These are phyloP conservation scores for Sciaenops ocellatus DNA, from an alignment of 2,797 vertebrate genomes.

Conservation along the genomic window DNA sequence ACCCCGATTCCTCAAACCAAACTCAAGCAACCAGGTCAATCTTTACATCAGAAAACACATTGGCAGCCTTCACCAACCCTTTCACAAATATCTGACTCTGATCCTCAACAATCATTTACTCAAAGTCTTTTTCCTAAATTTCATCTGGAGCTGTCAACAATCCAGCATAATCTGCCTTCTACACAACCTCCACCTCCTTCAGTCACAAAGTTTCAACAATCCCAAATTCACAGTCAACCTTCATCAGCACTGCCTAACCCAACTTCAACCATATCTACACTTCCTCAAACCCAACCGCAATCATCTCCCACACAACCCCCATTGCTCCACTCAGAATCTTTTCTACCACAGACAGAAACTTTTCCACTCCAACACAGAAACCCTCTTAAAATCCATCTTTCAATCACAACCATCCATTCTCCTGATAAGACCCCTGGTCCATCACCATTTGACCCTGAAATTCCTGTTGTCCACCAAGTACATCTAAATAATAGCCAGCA, in stretches of 20 bases:
- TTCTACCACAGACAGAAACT: constrained; percentile 24
- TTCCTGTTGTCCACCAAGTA: constrained; percentile 30
- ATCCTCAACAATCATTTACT: constrained; percentile 20
- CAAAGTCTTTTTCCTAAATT: constrained; percentile 50
- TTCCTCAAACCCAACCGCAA: constrained; percentile 27
- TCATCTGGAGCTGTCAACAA: constrained; percentile 35
- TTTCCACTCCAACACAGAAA: constrained; percentile 20
- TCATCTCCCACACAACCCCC: constrained; percentile 33
- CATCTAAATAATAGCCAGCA: constrained; percentile 63
- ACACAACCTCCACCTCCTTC: constrained; percentile 11
- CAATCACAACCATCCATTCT: constrained; percentile 25
- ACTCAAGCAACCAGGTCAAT: not conserved
- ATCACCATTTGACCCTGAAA: constrained; percentile 19
- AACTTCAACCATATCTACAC: constrained; percentile 3
- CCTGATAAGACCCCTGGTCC: constrained; percentile 17
- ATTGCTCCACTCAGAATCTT: constrained; percentile 6
- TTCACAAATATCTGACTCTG: constrained; percentile 24
- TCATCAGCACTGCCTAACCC: not conserved
- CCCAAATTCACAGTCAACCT: not conserved
- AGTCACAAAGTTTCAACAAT: constrained; percentile 15
- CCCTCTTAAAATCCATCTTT: constrained; percentile 8
- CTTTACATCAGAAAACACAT: constrained; percentile 10
- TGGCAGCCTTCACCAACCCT: constrained; percentile 7
- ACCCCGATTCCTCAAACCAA: constrained; percentile 28
- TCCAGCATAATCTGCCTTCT: constrained; percentile 8